Conservation (phyloP, 2,888 invertebrate genomes). For the Arge pagana region DNA sequence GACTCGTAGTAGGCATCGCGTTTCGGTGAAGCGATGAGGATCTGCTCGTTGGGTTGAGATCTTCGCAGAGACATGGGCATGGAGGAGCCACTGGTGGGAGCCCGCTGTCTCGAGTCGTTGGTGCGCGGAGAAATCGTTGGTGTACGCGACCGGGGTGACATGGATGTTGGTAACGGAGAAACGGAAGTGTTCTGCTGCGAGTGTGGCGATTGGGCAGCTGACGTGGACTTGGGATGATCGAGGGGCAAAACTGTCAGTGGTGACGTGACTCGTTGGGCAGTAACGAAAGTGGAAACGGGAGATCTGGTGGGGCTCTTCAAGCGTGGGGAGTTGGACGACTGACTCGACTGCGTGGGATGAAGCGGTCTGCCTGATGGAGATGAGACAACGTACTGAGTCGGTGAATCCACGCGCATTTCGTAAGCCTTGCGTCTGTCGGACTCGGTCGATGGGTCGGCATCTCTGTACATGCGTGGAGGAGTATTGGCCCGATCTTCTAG, state of each 20-base stretch:
- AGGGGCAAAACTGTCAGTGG: conserved; percentile 9
- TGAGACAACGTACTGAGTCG: background rate
- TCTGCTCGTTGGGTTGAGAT: conserved; percentile 51
- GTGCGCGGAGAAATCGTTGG: conserved; percentile 29
- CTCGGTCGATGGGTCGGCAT: background rate
- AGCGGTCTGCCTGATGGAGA: conserved; percentile 1
- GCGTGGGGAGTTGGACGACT: background rate
- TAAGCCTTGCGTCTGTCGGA: background rate
- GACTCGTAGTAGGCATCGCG: conserved; percentile 43
- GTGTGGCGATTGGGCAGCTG: background rate
- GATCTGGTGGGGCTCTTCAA: background rate
- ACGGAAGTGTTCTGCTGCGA: background rate
- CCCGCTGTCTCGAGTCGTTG: conserved; percentile 7
- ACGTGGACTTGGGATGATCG: background rate
- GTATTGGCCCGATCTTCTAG: background rate
- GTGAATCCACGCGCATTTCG: background rate
- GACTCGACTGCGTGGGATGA: background rate
- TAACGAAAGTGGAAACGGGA: too few species aligned
- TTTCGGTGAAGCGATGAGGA: conserved; percentile 52
- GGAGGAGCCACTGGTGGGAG: conserved; percentile 12
- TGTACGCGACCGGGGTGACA: conserved; percentile 21
- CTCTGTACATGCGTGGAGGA: too few species aligned
- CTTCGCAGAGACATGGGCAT: conserved; percentile 30
- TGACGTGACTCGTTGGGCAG: conserved; percentile 2
- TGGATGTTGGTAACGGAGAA: conserved; percentile 8